A percentile compares a stretch with the other conserved stretches of the same genome.
phyloP scores from a whole-genome alignment of 2,888 invertebrate species.

The Pandemis cinnamomeana region DNA sequence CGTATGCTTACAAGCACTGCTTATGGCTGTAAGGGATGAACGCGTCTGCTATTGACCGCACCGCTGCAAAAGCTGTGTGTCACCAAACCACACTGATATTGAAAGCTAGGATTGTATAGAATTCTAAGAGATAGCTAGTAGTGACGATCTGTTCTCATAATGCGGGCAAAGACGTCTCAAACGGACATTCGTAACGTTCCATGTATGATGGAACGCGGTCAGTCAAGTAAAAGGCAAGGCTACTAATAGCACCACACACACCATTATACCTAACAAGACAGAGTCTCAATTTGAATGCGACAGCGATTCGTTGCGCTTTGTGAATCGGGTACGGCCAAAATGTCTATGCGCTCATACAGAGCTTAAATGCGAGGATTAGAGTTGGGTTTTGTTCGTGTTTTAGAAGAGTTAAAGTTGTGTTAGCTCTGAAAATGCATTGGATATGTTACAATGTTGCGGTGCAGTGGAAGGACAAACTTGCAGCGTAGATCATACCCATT shows the following conservation, averaged over 20 bases:
- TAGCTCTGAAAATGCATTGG: conserved; percentile 56
- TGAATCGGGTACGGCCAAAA: conserved; percentile 14
- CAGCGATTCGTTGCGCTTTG: conserved; percentile 8
- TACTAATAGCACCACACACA: conserved; percentile 3
- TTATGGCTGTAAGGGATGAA: no score
- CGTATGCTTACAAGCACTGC: no score
- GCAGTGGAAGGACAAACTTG: conserved; percentile 67
- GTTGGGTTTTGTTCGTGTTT: conserved; percentile 39
- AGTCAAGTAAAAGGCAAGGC: conserved; percentile 41
- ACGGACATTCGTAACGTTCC: conserved; percentile 68
- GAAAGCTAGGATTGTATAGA: neutral
- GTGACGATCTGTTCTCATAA: neutral
- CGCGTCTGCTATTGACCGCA: no score
- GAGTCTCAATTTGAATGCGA: conserved; percentile 22
- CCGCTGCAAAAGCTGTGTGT: neutral
- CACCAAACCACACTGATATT: neutral
- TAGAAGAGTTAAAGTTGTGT: conserved; percentile 45
- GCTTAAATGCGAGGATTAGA: neutral
- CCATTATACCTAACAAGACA: conserved; percentile 7
- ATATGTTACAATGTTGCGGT: conserved; percentile 62
- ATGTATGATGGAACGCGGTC: conserved; percentile 52
- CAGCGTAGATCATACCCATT: conserved; percentile 60
- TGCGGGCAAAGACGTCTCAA: conserved; percentile 55
- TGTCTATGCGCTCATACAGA: neutral
- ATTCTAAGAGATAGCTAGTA: neutral